These are phyloP conservation scores for Iguana delicatissima DNA, from an alignment of 2,797 vertebrate species.

Conservation along the genomic window DNA sequence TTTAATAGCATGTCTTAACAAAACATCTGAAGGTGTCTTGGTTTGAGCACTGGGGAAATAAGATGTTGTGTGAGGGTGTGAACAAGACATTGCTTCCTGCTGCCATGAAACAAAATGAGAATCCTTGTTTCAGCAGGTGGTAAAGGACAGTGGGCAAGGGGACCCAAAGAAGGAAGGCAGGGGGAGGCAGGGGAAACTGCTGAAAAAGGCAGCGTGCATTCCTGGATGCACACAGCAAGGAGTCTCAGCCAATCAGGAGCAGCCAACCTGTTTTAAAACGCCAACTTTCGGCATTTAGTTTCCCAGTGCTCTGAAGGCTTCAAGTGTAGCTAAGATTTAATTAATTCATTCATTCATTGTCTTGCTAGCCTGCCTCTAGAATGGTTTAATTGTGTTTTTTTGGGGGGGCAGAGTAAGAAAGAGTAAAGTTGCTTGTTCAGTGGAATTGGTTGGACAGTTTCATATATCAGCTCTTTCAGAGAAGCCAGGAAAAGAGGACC, in stretches of 20 bases:
- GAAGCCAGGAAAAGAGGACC: background rate
- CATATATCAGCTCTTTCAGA: background rate
- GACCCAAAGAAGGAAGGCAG: background rate
- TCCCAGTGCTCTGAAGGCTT: background rate
- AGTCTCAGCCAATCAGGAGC: background rate
- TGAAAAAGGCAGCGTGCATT: background rate
- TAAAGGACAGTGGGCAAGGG: background rate
- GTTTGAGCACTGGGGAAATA: background rate
- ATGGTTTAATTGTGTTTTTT: background rate
- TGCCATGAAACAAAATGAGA: background rate
- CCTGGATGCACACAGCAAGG: background rate
- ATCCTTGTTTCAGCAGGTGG: constrained; percentile 2
- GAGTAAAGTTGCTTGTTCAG: background rate
- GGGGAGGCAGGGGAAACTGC: background rate
- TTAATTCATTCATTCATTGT: background rate
- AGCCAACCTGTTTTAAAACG: background rate
- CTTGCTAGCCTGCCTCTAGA: no score
- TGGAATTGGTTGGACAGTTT: background rate
- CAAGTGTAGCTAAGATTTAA: background rate
- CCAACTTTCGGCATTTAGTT: background rate
- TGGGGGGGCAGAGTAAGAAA: background rate
- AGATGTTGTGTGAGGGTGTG: background rate
- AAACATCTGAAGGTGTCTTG: background rate
- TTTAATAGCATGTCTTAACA: background rate
- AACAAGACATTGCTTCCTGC: no score